A percentile compares a stretch with the other conserved stretches of the same genome.
Evolutionary conservation across 2,113 vertebrate genomes (phyloP).

Genomic region (Calyptommatus sinebrachiatus): DNA sequence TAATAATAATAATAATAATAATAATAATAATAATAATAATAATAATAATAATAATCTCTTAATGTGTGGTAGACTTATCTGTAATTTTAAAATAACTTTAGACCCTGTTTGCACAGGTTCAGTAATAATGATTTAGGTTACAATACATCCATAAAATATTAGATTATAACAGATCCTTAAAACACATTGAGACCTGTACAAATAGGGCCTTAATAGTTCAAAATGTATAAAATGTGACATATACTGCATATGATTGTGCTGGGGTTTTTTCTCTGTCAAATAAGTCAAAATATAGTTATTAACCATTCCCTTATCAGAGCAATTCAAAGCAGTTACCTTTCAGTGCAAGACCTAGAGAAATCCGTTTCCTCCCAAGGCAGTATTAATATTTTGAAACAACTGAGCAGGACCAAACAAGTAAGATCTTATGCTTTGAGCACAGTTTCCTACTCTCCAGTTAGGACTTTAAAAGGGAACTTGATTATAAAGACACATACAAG

Average conservation of each 20-base stretch:
- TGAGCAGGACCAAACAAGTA: background rate
- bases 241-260: background rate
- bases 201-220: background rate
- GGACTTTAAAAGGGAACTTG: background rate
- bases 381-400: background rate
- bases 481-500: background rate
- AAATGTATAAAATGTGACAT: background rate
- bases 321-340: background rate
- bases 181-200: no score
- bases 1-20: no score
- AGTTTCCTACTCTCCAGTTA: background rate
- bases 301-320: background rate
- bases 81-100: background rate
- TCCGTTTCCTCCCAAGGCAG: background rate
- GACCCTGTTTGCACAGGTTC: no score
- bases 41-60: background rate
- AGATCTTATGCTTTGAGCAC: background rate
- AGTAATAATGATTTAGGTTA: no score
- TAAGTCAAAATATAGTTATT: background rate
- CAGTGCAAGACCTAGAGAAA: background rate
- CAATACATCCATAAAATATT: no score
- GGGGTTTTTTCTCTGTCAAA: background rate
- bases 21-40: no score
- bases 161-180: no score
- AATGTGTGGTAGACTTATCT: background rate